Percentiles rank a stretch among this genome's conserved stretches.
These are phyloP conservation scores for Heliocidaris tuberculata DNA, from an alignment of 35 echinoderm and acorn worm species.

Conservation along the genomic window DNA sequence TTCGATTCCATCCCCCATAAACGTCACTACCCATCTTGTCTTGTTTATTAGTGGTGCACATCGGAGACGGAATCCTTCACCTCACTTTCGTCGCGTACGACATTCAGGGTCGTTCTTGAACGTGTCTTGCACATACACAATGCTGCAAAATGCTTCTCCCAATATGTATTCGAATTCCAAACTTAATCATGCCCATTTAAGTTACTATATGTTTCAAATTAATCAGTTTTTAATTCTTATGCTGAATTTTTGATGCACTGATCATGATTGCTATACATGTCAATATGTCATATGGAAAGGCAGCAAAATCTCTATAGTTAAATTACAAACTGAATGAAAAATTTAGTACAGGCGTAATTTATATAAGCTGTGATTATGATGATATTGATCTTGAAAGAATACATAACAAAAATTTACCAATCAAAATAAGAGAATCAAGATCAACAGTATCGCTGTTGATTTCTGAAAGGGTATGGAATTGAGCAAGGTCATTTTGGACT, in stretches of 20 bases:
- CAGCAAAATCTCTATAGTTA: no score
- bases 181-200: no score
- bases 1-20: slow-evolving; percentile 26
- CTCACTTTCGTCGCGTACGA: background rate
- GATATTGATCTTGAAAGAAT: no score
- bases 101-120: background rate
- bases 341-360: no score
- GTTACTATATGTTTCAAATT: no score
- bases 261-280: no score
- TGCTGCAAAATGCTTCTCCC: background rate
- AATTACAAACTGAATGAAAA: no score
- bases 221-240: no score
- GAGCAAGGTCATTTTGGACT: background rate
- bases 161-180: background rate
- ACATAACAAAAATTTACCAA: background rate
- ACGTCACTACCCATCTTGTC: slow-evolving; percentile 33
- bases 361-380: no score
- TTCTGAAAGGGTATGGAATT: background rate
- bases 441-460: background rate
- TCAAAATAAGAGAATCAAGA: background rate
- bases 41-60: slow-evolving; percentile 21
- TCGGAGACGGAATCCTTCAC: background rate
- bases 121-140: background rate
- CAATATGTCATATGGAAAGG: no score
- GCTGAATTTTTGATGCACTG: no score